Evolutionary conservation across 2,888 invertebrate species (phyloP).

Genomic region (Sthenelais limicola): DNA sequence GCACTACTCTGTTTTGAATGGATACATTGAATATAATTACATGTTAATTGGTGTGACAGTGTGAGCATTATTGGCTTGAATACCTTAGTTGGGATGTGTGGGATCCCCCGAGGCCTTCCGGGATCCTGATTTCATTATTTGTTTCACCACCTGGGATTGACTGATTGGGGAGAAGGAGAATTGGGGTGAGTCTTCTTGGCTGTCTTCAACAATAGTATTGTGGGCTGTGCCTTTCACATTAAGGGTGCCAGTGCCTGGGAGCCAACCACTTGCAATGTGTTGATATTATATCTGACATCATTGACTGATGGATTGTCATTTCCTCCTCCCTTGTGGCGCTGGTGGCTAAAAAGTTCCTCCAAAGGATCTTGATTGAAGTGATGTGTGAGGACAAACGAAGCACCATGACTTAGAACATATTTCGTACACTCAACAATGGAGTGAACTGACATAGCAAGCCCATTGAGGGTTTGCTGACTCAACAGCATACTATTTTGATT

Average conservation of each 20-base stretch:
- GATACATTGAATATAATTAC: too few species aligned
- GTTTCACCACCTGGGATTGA: too few species aligned
- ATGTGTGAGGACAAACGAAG: conserved; percentile 28
- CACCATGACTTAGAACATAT: conserved; percentile 42
- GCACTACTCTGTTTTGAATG: too few species aligned
- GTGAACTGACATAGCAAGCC: conserved; percentile 43
- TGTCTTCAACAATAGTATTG: too few species aligned
- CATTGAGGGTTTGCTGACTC: conserved; percentile 47
- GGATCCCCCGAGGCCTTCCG: too few species aligned
- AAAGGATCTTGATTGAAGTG: conserved; percentile 48
- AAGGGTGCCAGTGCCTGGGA: neutral
- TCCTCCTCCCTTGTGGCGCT: conserved; percentile 11
- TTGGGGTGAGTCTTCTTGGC: too few species aligned
- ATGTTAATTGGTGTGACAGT: too few species aligned
- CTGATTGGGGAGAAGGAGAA: too few species aligned
- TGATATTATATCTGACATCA: neutral
- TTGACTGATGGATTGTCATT: conserved; percentile 14
- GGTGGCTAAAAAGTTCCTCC: conserved; percentile 51
- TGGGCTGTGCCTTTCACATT: too few species aligned
- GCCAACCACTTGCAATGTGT: neutral
- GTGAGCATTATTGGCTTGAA: too few species aligned
- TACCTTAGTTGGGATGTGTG: too few species aligned
- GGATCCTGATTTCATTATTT: too few species aligned
- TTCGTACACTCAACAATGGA: conserved; percentile 47
- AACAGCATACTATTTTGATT: conserved; percentile 41